Percentiles rank a stretch among this genome's conserved stretches.
phyloP scores from a whole-genome alignment of 2,888 invertebrate species.

The Drosophila mercatorum region DNA sequence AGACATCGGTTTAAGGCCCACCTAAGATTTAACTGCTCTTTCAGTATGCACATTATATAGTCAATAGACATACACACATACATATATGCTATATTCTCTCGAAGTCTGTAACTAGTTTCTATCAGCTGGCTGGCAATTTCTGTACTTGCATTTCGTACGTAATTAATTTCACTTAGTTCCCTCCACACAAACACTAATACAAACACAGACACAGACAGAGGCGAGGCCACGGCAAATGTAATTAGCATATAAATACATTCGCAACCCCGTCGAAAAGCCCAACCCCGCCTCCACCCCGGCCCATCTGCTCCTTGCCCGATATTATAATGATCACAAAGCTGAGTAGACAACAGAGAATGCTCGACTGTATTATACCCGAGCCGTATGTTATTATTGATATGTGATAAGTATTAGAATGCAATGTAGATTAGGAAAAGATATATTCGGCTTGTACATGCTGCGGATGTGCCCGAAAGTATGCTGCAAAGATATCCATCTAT shows the following conservation, averaged over 20 bases:
- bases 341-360: slow-evolving; percentile 4
- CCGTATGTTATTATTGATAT: background rate
- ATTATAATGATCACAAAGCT: slow-evolving; percentile 42
- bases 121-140: slow-evolving; percentile 21
- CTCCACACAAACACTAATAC: background rate
- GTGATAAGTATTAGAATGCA: background rate
- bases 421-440: too few relatives aligned
- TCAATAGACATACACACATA: background rate
- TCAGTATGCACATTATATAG: background rate
- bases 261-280: slow-evolving; percentile 37
- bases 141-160: slow-evolving; percentile 29
- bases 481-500: background rate
- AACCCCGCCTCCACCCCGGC: slow-evolving; percentile 9
- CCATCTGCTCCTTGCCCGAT: slow-evolving; percentile 20
- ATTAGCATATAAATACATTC: slow-evolving; percentile 72
- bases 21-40: slow-evolving; percentile 5
- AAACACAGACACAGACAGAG: background rate
- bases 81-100: slow-evolving; percentile 1
- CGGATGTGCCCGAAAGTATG: slow-evolving; percentile 1
- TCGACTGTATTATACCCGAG: slow-evolving; percentile 32
- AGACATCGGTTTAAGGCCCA: slow-evolving; percentile 1
- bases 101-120: slow-evolving; percentile 31
- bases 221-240: slow-evolving; percentile 55
- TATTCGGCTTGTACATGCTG: too few relatives aligned
- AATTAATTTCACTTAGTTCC: slow-evolving; percentile 49